phyloP scores from a whole-genome alignment of 2,113 vertebrate species.

The western clawed frog (Xenopus tropicalis) region UCB_Xtro_10.0 CM004447.2:26820501-26821000 shows the following conservation, averaged over 20 bases:
- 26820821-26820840: constrained; percentile 71
- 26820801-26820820: constrained; percentile 67
- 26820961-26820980: constrained; percentile 31
- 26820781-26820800: constrained; percentile 64
- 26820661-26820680: constrained; percentile 72
- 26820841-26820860: constrained; percentile 63
- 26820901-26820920: constrained; percentile 50
- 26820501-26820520: too few species aligned
- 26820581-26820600: constrained; percentile 49
- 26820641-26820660: constrained; percentile 72
- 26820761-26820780: constrained; percentile 71
- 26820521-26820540: too few species aligned
- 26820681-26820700: constrained; percentile 81
- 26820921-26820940: constrained; percentile 43
- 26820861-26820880: constrained; percentile 50
- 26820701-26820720: constrained; percentile 75
- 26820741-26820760: constrained; percentile 66
- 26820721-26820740: constrained; percentile 74
- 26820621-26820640: constrained; percentile 68
- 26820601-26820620: constrained; percentile 51
- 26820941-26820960: constrained; percentile 35
- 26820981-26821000: constrained; percentile 41
- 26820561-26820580: constrained; percentile 42
- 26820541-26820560: not conserved
- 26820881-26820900: constrained; percentile 51